phyloP scores from a whole-genome alignment of 2,888 invertebrate species.

The Lasioglossum marginatum region DNA sequence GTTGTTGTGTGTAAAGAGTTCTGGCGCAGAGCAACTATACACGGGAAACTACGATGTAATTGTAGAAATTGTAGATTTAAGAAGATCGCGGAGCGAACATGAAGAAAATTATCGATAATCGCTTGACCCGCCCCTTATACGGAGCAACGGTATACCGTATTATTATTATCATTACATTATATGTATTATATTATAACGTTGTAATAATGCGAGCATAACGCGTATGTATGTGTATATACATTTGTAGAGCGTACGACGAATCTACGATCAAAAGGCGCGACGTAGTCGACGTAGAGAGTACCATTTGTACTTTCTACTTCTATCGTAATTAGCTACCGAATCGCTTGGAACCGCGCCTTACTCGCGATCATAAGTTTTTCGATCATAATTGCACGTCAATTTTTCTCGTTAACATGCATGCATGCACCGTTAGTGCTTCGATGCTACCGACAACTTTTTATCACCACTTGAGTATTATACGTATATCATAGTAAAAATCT shows the following conservation, averaged over 20 bases:
- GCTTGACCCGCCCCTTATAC: slow-evolving; percentile 18
- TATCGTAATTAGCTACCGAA: slow-evolving; percentile 11
- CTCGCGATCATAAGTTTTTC: slow-evolving; percentile 19
- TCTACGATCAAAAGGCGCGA: neutral
- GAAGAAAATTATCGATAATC: slow-evolving; percentile 8
- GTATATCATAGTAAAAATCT: neutral
- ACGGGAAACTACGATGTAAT: slow-evolving; percentile 3
- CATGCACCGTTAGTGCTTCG: slow-evolving; percentile 26
- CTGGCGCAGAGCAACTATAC: slow-evolving; percentile 36
- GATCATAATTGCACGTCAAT: slow-evolving; percentile 17
- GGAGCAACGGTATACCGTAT: neutral
- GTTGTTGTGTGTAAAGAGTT: slow-evolving; percentile 37
- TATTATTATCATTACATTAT: neutral
- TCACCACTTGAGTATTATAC: slow-evolving; percentile 2
- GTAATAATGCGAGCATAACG: slow-evolving; percentile 6
- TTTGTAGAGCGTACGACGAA: neutral
- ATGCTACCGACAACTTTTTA: neutral
- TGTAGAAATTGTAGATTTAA: slow-evolving; percentile 15
- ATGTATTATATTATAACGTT: neutral
- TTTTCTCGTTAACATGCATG: slow-evolving; percentile 33
- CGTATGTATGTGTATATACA: neutral
- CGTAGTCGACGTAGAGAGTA: neutral
- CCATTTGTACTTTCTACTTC: neutral
- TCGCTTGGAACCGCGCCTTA: slow-evolving; percentile 5
- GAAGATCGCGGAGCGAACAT: neutral